Percentiles rank a stretch among this genome's conserved stretches.
Conservation (phyloP, 1,140 invertebrate species). For the Paracyclopina nana region DNA sequence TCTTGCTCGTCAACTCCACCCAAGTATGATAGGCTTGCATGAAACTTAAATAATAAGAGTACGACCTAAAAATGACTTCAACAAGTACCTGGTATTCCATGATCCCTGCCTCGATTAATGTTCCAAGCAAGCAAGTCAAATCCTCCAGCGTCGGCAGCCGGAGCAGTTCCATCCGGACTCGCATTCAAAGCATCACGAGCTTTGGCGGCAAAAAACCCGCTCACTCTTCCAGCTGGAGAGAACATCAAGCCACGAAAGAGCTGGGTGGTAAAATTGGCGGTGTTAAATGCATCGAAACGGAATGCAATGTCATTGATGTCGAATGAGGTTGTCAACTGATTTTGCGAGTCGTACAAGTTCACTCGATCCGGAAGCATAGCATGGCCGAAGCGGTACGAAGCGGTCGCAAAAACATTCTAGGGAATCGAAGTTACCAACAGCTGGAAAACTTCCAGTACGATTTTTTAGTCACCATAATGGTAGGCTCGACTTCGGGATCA, state of each 20-base stretch:
- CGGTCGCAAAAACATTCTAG: constrained; percentile 3
- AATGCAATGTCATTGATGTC: neutral
- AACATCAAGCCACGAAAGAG: neutral
- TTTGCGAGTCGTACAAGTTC: neutral
- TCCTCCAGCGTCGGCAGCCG: neutral
- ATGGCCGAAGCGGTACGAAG: neutral
- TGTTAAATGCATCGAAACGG: neutral
- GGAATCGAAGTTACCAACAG: too few relatives aligned
- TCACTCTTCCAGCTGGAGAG: neutral
- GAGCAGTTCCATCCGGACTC: neutral
- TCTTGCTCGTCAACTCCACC: neutral
- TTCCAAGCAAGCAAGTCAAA: neutral
- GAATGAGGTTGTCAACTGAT: neutral
- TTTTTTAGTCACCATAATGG: too few relatives aligned
- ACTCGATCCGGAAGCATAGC: constrained; percentile 1
- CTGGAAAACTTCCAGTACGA: too few relatives aligned
- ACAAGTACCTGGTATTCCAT: neutral
- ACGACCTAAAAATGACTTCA: neutral
- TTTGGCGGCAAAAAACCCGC: neutral
- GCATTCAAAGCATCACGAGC: neutral
- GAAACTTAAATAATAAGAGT: neutral
- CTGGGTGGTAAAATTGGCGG: neutral
- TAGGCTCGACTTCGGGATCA: too few relatives aligned
- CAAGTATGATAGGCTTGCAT: neutral
- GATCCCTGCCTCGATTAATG: neutral